Percentiles rank a stretch among this genome's conserved stretches.
These are phyloP conservation scores for Liodrosophila aerea DNA, from an alignment of 2,888 invertebrate genomes.

Conservation along the genomic window DNA sequence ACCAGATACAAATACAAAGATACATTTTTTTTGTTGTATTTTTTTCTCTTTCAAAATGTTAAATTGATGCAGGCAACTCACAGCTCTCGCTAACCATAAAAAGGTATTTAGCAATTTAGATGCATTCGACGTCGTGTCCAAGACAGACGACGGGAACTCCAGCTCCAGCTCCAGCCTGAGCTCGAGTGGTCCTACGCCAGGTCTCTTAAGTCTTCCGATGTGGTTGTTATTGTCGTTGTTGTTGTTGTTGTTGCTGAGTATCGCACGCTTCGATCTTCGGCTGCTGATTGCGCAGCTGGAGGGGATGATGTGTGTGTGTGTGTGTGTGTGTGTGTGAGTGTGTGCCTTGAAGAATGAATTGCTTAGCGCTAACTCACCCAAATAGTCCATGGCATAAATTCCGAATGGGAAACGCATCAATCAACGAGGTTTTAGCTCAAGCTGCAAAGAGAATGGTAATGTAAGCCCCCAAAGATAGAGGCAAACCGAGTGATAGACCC, in stretches of 20 bases:
- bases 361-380: constrained; percentile 67
- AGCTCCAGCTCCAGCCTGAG: constrained; percentile 16
- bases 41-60: no score
- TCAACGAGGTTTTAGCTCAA: constrained; percentile 60
- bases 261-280: constrained; percentile 70
- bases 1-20: constrained; percentile 64
- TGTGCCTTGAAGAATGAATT: constrained; percentile 67
- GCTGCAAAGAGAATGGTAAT: constrained; percentile 10
- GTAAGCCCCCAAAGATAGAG: no score
- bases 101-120: constrained; percentile 77
- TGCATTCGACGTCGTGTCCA: constrained; percentile 75
- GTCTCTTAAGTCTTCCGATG: constrained; percentile 14
- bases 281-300: constrained; percentile 68
- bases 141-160: constrained; percentile 42
- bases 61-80: constrained; percentile 64
- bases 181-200: constrained; percentile 28
- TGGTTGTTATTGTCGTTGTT: constrained; percentile 5
- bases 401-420: constrained; percentile 78
- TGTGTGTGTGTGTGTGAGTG: constrained; percentile 7
- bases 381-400: constrained; percentile 77
- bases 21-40: constrained; percentile 55
- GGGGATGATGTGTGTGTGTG: constrained; percentile 42
- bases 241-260: constrained; percentile 47
- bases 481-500: neutral
- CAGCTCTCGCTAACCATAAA: constrained; percentile 68